Evolutionary conservation across 2,113 vertebrate species (phyloP), one percentile per base, ranked within the genome.

Genomic region (Channa maculata): DNA sequence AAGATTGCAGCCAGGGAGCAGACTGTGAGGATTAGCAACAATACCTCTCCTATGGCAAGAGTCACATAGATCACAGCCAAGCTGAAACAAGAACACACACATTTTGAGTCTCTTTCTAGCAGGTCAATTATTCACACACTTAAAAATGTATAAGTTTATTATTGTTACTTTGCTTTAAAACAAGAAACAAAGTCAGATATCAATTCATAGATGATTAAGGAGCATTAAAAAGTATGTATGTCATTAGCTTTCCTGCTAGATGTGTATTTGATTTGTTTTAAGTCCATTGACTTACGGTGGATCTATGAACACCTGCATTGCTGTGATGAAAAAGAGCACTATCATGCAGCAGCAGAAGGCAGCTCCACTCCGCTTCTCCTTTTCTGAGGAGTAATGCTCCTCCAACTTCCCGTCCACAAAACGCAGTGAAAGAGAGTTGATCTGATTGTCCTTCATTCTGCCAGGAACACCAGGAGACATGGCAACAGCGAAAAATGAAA

Each of bases 291-390:
- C 93, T 92, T 88, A 99, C 97, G 92, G 87, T 6, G 97, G 97
- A 80, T 99, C 97, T 0, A 98, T 94, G 70, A 97, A 94, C 5
- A 95, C 92, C 91, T 97, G 95, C 63, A 96, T 96, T 41, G 94
- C 84, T 9, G 96, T 95, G 0, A 95, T 94, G 79, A 96, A 97
- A 76, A 97, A 82, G 71, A 98, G 94, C 55, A 98, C 94, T 0
- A 98, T 94, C 1, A 96, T 96, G 86, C 96, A 96, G 83, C 96
- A 98, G 93, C 94, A 95, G 88, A 99, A 97, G 59, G 97, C 97
- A 0, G 94, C 95, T 0, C 97, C 97, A 0, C 96, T 97, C 85
- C 96, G 95, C 82, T 94, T 96, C 72, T 99, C 97, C 88, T 97
- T 97, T 92, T 99, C 97, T 14, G 96, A 94, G 0, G 96, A 98